Percentiles rank a stretch among this genome's conserved stretches.
phyloP scores from a whole-genome alignment of 2,888 invertebrate species.

The Sinelater perroti region DNA sequence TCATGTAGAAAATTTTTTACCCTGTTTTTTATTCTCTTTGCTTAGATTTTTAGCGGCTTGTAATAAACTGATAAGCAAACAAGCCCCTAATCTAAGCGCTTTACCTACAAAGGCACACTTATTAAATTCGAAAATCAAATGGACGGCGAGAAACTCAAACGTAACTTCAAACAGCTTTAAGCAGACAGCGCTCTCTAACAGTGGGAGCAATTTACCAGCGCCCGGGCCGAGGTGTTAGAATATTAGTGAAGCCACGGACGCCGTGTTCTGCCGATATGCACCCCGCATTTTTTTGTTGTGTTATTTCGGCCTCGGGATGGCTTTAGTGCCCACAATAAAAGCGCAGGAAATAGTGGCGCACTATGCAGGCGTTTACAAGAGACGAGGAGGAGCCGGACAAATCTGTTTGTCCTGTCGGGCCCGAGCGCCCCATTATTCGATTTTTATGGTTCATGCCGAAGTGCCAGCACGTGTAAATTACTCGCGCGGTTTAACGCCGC shows the following conservation, averaged over 20 bases:
- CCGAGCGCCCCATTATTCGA: conserved; percentile 28
- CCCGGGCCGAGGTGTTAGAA: conserved; percentile 19
- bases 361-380: conserved; percentile 10
- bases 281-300: conserved; percentile 27
- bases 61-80: too few species aligned
- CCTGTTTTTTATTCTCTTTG: too few species aligned
- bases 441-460: conserved; percentile 39
- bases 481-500: conserved; percentile 19
- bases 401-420: conserved; percentile 25
- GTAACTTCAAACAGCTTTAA: too few species aligned
- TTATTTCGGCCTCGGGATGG: conserved; percentile 30
- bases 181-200: too few species aligned
- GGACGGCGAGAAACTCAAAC: too few species aligned
- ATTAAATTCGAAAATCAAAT: too few species aligned
- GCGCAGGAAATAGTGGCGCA: conserved; percentile 12
- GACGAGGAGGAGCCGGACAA: conserved; percentile 25
- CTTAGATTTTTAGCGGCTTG: too few species aligned
- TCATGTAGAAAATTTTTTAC: too few species aligned
- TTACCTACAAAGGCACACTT: too few species aligned
- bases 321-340: conserved; percentile 38
- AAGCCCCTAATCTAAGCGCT: too few species aligned
- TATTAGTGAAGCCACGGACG: conserved; percentile 20
- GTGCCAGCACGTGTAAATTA: conserved; percentile 39
- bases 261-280: conserved; percentile 15
- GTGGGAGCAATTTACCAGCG: conserved; percentile 10